phyloP scores from a whole-genome alignment of 2,113 vertebrate species.

The Lepisosteus oculatus region DNA sequence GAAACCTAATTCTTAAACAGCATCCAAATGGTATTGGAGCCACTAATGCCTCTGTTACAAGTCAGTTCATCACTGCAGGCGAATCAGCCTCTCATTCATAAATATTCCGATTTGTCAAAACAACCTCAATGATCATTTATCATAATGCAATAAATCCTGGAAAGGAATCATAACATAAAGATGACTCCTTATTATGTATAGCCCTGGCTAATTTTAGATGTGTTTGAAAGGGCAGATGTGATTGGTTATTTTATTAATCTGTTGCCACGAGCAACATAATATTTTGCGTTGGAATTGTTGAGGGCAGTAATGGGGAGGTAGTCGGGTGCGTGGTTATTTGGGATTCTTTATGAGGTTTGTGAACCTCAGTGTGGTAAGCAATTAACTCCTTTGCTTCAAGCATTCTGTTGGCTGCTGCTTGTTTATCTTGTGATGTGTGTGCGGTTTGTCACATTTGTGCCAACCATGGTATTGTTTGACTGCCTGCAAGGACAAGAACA shows the following conservation, averaged over 20 bases:
- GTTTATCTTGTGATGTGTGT: slow-evolving; percentile 36
- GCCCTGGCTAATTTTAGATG: slow-evolving; percentile 56
- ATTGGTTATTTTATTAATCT: slow-evolving; percentile 67
- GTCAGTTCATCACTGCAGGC: slow-evolving; percentile 55
- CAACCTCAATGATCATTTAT: slow-evolving; percentile 69
- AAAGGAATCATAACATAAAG: slow-evolving; percentile 54
- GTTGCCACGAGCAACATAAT: slow-evolving; percentile 69
- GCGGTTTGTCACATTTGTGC: slow-evolving; percentile 52
- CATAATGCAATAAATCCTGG: slow-evolving; percentile 55
- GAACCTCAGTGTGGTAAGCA: slow-evolving; percentile 58
- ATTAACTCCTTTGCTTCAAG: slow-evolving; percentile 66
- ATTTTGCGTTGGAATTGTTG: slow-evolving; percentile 58
- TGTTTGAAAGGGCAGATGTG: slow-evolving; percentile 60
- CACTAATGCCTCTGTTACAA: slow-evolving; percentile 69
- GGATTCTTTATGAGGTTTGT: slow-evolving; percentile 58
- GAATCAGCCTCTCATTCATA: slow-evolving; percentile 59
- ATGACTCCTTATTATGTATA: slow-evolving; percentile 45
- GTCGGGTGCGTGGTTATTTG: slow-evolving; percentile 38
- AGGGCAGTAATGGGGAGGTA: slow-evolving; percentile 46
- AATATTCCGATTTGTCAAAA: slow-evolving; percentile 73
- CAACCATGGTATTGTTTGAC: no score
- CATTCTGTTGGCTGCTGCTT: slow-evolving; percentile 43
- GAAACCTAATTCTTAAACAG: slow-evolving; percentile 56
- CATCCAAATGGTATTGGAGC: slow-evolving; percentile 66
- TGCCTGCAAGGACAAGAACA: no score